Evolutionary conservation across 2,888 invertebrate genomes (phyloP), one percentile per base, ranked within the genome.

Genomic region (Tanypteryx hageni): DNA sequence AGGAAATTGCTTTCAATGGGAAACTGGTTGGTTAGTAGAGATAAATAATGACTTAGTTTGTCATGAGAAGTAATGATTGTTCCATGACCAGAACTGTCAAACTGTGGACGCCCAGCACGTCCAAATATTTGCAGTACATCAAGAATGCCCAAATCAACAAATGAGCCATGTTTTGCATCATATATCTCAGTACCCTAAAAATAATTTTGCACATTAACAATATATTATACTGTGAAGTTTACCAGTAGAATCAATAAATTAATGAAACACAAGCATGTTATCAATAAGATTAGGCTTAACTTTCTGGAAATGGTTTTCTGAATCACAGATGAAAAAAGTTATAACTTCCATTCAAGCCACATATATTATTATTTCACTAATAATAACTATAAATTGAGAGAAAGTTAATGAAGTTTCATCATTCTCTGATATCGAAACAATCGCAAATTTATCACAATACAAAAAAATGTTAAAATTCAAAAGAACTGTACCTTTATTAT

Each of bases 41-140:
- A 98, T 92, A 99, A 96, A 94, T 99, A 99, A 94, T 99, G 98
- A 61, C 98, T 97, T 92, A 99, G 96, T 95, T 99, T 99, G 93
- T 98, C 97, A 94, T 99, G 98, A 0, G 97, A 96, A 0, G 99
- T 99, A 89, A 99, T 98, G 92, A 99, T 99, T 68, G 98, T 98
- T 76, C 99, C 99, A 68, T 98, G 97, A 9, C 99, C 99, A 18
- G 98, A 97, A 0, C 96, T 98, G 95, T 99, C 99, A 95, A 97
- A 99, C 95, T 99, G 99, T 0, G 99, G 99, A 2, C 99, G 97
- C 8, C 99, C 99, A 8, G 99, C 99, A 92, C 99, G 97, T 76
- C 99, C 99, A 95, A 99, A 99, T 94, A 99, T 99, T 96, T 99
- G 99, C 91, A 99, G 96, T 82, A 99, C 99, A 95, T 99, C 99